phyloP scores from a whole-genome alignment of 2,888 invertebrate genomes.

The Beris chalybata region DNA sequence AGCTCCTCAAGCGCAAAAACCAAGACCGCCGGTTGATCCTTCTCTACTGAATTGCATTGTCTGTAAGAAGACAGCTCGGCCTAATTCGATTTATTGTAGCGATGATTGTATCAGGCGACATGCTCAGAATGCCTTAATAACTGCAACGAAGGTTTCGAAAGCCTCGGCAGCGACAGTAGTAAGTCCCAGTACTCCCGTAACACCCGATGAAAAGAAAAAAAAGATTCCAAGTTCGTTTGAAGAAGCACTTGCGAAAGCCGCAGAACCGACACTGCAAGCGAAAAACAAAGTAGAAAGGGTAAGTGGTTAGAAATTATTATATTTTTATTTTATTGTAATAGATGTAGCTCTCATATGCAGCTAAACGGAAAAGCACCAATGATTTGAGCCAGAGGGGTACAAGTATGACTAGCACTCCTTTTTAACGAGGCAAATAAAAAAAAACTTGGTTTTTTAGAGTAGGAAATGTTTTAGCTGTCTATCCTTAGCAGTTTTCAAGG shows the following conservation, averaged over 20 bases:
- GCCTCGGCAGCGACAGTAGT: slow-evolving; percentile 41
- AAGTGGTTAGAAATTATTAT: slow-evolving; percentile 30
- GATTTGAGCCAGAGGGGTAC: no score
- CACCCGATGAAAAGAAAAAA: slow-evolving; percentile 48
- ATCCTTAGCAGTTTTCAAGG: no score
- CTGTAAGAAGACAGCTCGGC: slow-evolving; percentile 74
- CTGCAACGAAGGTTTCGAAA: slow-evolving; percentile 43
- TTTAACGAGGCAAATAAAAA: no score
- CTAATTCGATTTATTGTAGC: slow-evolving; percentile 87
- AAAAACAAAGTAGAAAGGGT: slow-evolving; percentile 52
- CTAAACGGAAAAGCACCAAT: no score
- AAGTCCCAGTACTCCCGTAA: slow-evolving; percentile 39
- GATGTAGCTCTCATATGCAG: no score
- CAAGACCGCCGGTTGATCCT: slow-evolving; percentile 31
- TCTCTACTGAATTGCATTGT: slow-evolving; percentile 64
- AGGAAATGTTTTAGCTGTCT: no score
- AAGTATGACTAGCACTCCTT: no score
- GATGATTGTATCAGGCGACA: slow-evolving; percentile 84
- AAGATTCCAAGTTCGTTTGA: slow-evolving; percentile 54
- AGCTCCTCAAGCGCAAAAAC: slow-evolving; percentile 40
- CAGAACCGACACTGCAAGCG: slow-evolving; percentile 45
- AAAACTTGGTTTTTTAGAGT: no score
- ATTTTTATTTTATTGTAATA: no score
- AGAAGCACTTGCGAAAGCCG: slow-evolving; percentile 49
- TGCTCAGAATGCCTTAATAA: slow-evolving; percentile 67